Base-by-base conservation (phyloP, 2,797 vertebrate genomes). In the Parambassis ranga region DNA sequence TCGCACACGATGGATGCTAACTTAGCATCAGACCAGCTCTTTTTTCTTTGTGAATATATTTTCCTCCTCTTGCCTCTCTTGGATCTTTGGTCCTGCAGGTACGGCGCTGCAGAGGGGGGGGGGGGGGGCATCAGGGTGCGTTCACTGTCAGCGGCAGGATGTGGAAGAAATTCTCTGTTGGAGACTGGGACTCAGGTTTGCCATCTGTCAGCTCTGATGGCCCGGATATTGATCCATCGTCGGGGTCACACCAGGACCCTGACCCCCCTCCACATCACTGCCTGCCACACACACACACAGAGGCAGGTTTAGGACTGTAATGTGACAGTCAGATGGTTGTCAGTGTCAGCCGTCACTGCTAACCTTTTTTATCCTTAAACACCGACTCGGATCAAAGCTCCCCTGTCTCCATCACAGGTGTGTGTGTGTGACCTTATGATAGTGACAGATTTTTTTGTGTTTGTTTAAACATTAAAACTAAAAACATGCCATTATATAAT, bases 151-250 rank as follows among this genome's bases (percentile, higher is more conserved):
- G 31, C 3, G 3, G 10, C 23, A 14, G 50, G 36, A 49, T 3
- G 26, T 30, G 24, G 56, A 22, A 82, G 77, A 85, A 85, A 79
- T 76, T 70, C 84, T 81, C 72, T 30, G 65, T 28, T 79, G 66
- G 58, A 76, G 69, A 65, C 52, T 65, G 69, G 23, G 59, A 13
- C 59, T 81, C 83, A 71, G 71, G 75, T 83, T 78, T 71, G 32
- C 79, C 82, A 83, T 85, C 80, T 86, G 86, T 85, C 86, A 86
- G 82, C 60, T 52, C 49, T 52, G 71, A 79, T 37, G 65, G 63
- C 18, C 44, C 0, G 2, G 3, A 7, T 31, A 85, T 86, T 13
- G 82, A 88, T 80, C 79, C 52, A 7, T 15, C 1, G 15, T 47
- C 2, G 48, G 64, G 80, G 84, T 86, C 82, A 85, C 57, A 14